Conservation (phyloP, 2,797 vertebrate species). For the Cephalopachus bancanus region DNA sequence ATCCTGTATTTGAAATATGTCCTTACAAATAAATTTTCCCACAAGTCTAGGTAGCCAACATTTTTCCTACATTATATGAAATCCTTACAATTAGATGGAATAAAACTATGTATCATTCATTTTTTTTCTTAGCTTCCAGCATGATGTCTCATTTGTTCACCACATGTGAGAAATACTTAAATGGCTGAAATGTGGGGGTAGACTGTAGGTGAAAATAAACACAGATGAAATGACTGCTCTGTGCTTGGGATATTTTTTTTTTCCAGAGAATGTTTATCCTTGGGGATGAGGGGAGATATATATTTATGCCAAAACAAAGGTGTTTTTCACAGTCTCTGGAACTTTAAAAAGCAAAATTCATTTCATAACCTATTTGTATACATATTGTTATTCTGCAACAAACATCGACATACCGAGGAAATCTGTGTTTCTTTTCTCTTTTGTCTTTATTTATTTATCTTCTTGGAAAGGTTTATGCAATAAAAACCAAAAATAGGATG, state of each 20-base stretch:
- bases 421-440: not conserved
- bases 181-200: not conserved
- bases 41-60: not conserved
- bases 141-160: not conserved
- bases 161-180: not conserved
- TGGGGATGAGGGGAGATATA: not conserved
- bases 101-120: constrained; percentile 7
- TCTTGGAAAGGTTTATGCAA: not conserved
- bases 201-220: constrained; percentile 34
- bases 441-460: not conserved
- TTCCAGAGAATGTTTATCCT: not conserved
- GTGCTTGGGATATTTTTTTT: not conserved
- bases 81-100: not conserved
- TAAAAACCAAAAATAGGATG: not conserved
- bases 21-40: not conserved
- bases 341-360: not conserved
- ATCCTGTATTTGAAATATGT: not conserved
- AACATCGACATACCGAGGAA: not conserved
- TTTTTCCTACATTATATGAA: not conserved
- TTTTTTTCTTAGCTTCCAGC: not conserved
- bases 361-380: not conserved
- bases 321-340: not conserved
- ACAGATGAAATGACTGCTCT: not conserved
- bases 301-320: not conserved
- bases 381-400: not conserved